These are phyloP conservation scores for Calephelis virginiensis DNA, from an alignment of 1,140 invertebrate species.

Conservation along the genomic window DNA sequence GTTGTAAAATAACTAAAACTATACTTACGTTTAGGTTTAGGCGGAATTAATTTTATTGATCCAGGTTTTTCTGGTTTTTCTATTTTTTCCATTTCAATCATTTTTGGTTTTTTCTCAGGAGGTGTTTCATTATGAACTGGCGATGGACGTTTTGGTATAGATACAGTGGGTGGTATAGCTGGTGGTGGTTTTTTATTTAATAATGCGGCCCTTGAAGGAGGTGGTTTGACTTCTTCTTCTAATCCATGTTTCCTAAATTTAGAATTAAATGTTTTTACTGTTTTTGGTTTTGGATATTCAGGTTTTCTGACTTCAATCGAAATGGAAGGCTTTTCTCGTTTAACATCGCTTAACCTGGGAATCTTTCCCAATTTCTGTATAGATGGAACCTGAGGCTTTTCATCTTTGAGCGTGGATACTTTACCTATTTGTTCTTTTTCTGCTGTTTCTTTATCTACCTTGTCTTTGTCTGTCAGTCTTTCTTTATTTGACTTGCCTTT, in stretches of 20 bases:
- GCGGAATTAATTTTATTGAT: constrained; percentile 89
- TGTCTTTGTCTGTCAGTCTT: constrained; percentile 68
- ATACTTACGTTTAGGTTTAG: constrained; percentile 94
- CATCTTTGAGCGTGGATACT: constrained; percentile 45
- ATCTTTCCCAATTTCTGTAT: constrained; percentile 87
- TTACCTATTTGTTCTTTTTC: constrained; percentile 67
- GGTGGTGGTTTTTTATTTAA: constrained; percentile 80
- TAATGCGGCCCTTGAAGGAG: constrained; percentile 81
- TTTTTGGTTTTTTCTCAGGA: constrained; percentile 88
- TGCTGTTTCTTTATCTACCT: constrained; percentile 40
- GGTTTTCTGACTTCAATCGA: constrained; percentile 88
- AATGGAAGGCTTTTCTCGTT: constrained; percentile 86
- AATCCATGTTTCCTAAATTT: constrained; percentile 92
- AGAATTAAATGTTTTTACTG: constrained; percentile 92
- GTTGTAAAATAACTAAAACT: constrained; percentile 33
- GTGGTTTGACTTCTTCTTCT: constrained; percentile 89
- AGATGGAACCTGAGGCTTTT: constrained; percentile 82
- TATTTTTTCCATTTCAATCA: constrained; percentile 79
- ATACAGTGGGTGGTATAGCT: constrained; percentile 71
- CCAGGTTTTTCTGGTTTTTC: constrained; percentile 79
- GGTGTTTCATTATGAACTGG: constrained; percentile 80
- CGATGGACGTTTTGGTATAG: constrained; percentile 81
- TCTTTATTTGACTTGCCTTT: constrained; percentile 55
- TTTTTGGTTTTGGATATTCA: constrained; percentile 85
- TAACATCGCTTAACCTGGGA: constrained; percentile 83